These are phyloP conservation scores for Alexandromys fortis DNA, from an alignment of 2,113 vertebrate genomes.

Conservation along the genomic window DNA sequence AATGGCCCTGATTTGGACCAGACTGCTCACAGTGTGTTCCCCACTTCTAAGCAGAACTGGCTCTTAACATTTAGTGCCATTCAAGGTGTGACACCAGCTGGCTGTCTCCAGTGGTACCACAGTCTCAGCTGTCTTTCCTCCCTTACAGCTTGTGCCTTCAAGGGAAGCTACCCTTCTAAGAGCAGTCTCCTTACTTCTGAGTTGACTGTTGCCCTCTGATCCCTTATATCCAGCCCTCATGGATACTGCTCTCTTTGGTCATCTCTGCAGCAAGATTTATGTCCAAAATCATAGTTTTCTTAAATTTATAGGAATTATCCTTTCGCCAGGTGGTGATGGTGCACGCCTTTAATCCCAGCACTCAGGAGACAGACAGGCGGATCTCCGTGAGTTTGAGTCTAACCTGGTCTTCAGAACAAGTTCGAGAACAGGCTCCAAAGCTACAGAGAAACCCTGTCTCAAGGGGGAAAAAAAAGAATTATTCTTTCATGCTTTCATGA, in stretches of 20 bases:
- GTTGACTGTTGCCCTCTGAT: neutral
- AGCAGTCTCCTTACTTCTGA: neutral
- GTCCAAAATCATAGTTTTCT: neutral
- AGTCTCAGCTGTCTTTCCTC: neutral
- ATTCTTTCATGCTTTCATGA: neutral
- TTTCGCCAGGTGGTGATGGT: neutral
- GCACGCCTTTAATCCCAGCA: too few species aligned
- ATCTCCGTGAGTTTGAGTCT: too few species aligned
- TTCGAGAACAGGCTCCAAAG: too few species aligned
- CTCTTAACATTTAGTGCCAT: neutral
- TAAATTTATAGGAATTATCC: neutral
- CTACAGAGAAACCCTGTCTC: too few species aligned
- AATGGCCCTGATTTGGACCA: neutral
- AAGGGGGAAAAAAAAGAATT: too few species aligned
- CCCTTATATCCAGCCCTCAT: neutral
- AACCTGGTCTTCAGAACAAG: too few species aligned
- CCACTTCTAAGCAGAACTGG: neutral
- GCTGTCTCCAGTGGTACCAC: neutral
- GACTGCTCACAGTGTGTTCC: neutral
- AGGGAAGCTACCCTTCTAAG: neutral
- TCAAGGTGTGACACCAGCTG: neutral
- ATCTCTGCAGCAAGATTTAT: neutral
- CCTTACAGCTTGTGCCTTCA: neutral
- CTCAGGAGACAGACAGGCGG: too few species aligned
- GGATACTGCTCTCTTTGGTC: neutral